Conservation (phyloP, 1,140 invertebrate genomes). For the Thaumatotibia leucotreta region DNA sequence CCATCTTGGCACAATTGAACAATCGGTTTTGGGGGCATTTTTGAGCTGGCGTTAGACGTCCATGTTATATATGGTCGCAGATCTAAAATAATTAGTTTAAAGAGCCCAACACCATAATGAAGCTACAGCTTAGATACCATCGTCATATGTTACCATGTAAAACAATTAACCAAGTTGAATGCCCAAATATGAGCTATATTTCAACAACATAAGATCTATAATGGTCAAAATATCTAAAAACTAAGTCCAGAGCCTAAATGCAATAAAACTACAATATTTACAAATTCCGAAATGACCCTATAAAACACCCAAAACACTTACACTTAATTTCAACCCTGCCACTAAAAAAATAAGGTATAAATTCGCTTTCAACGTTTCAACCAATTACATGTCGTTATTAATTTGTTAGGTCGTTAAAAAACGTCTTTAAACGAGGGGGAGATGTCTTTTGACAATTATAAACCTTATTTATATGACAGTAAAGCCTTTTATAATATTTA, state of each 20-base stretch:
- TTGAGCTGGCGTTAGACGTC: too few species aligned
- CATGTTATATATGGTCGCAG: too few species aligned
- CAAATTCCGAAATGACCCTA: constrained; percentile 1
- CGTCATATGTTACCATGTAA: not conserved
- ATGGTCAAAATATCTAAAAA: not conserved
- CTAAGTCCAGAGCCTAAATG: not conserved
- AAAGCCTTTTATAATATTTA: not conserved
- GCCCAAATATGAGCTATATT: not conserved
- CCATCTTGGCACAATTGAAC: too few species aligned
- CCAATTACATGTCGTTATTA: constrained; percentile 14
- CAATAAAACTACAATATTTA: constrained; percentile 14
- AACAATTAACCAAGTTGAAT: not conserved
- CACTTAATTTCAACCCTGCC: not conserved
- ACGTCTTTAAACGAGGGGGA: constrained; percentile 1
- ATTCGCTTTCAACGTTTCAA: not conserved
- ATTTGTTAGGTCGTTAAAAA: constrained; percentile 15
- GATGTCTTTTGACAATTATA: not conserved
- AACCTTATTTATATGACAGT: not conserved
- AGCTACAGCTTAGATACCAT: not conserved
- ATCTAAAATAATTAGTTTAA: not conserved
- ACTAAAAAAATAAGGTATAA: not conserved
- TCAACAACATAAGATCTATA: not conserved
- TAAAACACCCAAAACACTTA: not conserved
- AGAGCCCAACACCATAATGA: not conserved
- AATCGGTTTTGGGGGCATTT: too few species aligned